Base-by-base conservation (phyloP, 2,113 vertebrate genomes). In the Pimephales promelas region DNA sequence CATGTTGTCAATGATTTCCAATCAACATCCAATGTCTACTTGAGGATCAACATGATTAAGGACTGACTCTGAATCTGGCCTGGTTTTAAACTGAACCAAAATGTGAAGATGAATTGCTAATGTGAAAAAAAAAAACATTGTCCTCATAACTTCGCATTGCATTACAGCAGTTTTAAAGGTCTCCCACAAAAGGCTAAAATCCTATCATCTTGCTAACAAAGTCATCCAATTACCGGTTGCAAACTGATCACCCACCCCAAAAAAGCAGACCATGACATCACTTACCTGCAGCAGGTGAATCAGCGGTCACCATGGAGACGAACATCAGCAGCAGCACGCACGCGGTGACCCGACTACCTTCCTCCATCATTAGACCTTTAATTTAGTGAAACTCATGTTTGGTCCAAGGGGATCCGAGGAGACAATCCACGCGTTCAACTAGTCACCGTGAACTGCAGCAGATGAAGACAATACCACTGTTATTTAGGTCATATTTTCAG, bases 211-310 rank as follows among this genome's bases (percentile, higher is more conserved):
- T 18, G 31, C 22, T 10, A 59, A 61, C 40, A 59, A 43, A 78
- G 34, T 24, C 56, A 26, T 36, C 11, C n/a, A 26, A 11, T 26
- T 49, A 59, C 36, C 11, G 28, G 75, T 7, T 45, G 56, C 52
- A 77, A 57, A 57, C 56, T 78, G 75, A 79, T 64, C 57, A 3
- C 40, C 13, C 5, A 20, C 31, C 9, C n/a, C 22, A 61, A 20
- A 26, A 5, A 79, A 76, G 57, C 22, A 40, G 28, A 54, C 13
- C n/a, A 61, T 71, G 20, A 40, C 26, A 54, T 78, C 75, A 85
- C 94, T 94, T 93, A 94, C 94, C 93, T 91, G 85, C 83, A 82
- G 89, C 90, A 88, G 90, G 90, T 88, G 91, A 88, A 85, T 89
- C 89, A 77, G 92, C 90, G 31, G 88, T 86, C 52, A 90, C 88